Percentiles rank a stretch among this genome's conserved stretches.
Conservation (phyloP, 35 echinoderm and acorn worm genomes). For the Heliocidaris erythrogramma region DNA sequence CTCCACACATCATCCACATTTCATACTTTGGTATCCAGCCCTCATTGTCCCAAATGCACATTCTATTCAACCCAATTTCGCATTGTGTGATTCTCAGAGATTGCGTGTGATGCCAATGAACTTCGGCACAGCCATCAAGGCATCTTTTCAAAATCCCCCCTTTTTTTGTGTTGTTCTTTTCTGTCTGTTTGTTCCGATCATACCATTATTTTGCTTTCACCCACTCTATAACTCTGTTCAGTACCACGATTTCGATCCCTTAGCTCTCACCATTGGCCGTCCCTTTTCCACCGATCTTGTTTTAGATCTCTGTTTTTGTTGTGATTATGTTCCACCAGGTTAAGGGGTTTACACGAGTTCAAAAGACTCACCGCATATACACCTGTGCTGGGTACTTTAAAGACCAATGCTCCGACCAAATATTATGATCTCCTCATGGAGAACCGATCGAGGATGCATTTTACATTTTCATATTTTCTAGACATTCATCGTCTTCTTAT, state of each 20-base stretch:
- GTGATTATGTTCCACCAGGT: slow-evolving; percentile 25
- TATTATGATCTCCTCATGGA: neutral
- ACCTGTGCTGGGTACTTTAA: slow-evolving; percentile 12
- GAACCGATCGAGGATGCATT: neutral
- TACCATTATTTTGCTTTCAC: neutral
- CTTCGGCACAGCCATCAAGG: neutral
- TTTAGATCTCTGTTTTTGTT: slow-evolving; percentile 18
- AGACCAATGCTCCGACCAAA: neutral
- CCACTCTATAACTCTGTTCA: too few species aligned
- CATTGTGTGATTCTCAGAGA: neutral
- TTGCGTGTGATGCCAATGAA: slow-evolving; percentile 18
- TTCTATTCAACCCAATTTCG: slow-evolving; percentile 9
- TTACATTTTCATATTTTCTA: too few species aligned
- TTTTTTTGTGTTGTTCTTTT: neutral
- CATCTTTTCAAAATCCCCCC: neutral
- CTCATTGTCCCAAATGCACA: neutral
- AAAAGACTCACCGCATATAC: slow-evolving; percentile 32
- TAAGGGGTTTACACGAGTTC: slow-evolving; percentile 24
- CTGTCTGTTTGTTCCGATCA: neutral
- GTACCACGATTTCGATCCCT: neutral
- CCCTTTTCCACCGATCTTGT: slow-evolving; percentile 3
- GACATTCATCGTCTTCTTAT: too few species aligned
- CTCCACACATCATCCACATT: neutral
- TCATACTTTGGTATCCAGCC: neutral
- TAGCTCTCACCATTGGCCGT: neutral